phyloP scores from a whole-genome alignment of 2,888 invertebrate genomes.

The Morpho helenor region DNA sequence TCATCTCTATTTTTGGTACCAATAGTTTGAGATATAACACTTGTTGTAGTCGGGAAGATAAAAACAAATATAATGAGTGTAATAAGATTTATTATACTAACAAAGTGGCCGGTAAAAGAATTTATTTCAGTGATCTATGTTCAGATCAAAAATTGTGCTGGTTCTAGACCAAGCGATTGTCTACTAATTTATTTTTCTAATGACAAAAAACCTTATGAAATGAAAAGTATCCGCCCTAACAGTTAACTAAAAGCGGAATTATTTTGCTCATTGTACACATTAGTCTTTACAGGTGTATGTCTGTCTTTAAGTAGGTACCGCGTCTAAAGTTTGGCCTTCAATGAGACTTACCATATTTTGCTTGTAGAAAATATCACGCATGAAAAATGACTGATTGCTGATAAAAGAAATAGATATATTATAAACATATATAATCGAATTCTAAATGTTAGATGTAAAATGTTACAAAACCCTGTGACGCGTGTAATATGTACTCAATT shows the following conservation, averaged over 20 bases:
- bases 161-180: constrained; percentile 22
- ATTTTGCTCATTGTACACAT: constrained; percentile 31
- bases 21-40: constrained; percentile 45
- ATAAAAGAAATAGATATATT: constrained; percentile 24
- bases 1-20: constrained; percentile 76
- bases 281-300: constrained; percentile 24
- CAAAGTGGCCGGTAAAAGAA: constrained; percentile 4
- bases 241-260: constrained; percentile 33
- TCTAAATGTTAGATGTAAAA: constrained; percentile 36
- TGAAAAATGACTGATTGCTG: constrained; percentile 32
- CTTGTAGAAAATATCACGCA: constrained; percentile 24
- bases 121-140: constrained; percentile 36
- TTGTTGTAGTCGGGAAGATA: constrained; percentile 37
- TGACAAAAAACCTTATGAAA: constrained; percentile 26
- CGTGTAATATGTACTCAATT: constrained; percentile 22
- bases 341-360: constrained; percentile 18
- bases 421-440: constrained; percentile 31
- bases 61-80: constrained; percentile 28
- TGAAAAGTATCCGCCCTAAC: constrained; percentile 32
- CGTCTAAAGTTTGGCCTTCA: constrained; percentile 19
- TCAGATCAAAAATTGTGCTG: constrained; percentile 18
- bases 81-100: constrained; percentile 24
- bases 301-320: constrained; percentile 20
- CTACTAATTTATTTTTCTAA: constrained; percentile 17
- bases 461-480: constrained; percentile 24